A percentile compares a stretch with the other conserved stretches of the same genome.
These are phyloP conservation scores for Adelphocoris suturalis DNA, from an alignment of 2,888 invertebrate species.

Conservation along the genomic window DNA sequence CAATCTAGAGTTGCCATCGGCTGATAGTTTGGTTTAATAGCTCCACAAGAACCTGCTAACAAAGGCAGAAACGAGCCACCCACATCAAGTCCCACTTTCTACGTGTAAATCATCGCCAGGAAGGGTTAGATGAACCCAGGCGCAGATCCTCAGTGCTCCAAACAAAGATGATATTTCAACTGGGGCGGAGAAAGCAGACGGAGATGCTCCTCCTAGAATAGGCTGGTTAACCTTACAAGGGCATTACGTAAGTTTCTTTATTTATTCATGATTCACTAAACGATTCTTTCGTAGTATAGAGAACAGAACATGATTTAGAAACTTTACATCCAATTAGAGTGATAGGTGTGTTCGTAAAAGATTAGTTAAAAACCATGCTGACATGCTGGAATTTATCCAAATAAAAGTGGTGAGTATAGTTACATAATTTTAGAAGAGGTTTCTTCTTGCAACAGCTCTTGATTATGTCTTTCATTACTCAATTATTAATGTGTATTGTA, in stretches of 20 bases:
- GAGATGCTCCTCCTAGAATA: background rate
- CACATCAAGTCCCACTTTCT: constrained; percentile 15
- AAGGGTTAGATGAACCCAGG: constrained; percentile 26
- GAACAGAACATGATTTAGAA: background rate
- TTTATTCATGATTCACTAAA: background rate
- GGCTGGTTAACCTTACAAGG: background rate
- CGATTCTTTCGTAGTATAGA: background rate
- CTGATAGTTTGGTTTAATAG: constrained; percentile 8
- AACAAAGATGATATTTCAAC: constrained; percentile 36
- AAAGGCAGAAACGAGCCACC: background rate
- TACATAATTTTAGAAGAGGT: background rate
- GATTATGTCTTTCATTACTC: background rate
- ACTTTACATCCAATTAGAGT: background rate
- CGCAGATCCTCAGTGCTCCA: constrained; percentile 12
- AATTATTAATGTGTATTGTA: background rate
- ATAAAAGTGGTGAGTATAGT: no score
- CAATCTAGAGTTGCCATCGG: no score
- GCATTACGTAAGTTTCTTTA: constrained; percentile 19
- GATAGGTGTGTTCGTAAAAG: background rate
- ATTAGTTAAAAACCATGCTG: background rate
- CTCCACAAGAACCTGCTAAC: background rate
- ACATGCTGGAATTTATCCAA: background rate
- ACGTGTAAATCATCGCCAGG: constrained; percentile 23
- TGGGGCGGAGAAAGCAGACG: constrained; percentile 28
- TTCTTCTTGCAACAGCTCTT: background rate